Conservation (phyloP, 64 coral and sea anemone species). For the Stichodactyla helianthus region DNA sequence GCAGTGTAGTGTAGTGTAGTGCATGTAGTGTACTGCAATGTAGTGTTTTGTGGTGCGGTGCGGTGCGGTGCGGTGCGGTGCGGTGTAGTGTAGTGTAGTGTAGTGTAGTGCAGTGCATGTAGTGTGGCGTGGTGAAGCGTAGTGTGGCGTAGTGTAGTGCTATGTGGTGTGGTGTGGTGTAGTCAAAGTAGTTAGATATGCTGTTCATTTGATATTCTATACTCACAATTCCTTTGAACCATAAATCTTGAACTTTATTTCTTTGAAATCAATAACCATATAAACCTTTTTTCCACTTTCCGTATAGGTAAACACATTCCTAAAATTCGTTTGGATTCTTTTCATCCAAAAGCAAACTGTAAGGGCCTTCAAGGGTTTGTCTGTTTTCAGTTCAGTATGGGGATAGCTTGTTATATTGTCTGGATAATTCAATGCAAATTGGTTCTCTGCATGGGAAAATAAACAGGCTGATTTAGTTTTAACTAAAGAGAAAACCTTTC, state of each 20-base stretch:
- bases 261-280: neutral
- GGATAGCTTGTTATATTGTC: neutral
- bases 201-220: neutral
- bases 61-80: neutral
- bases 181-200: too few relatives aligned
- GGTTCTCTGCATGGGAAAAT: neutral
- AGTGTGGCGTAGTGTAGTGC: too few relatives aligned
- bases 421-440: neutral
- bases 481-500: too few relatives aligned
- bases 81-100: neutral
- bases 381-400: neutral
- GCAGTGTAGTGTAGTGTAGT: neutral
- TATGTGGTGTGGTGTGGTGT: too few relatives aligned
- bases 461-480: neutral
- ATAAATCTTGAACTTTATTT: neutral
- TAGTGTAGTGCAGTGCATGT: neutral
- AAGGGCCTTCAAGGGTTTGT: neutral
- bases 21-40: neutral
- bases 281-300: neutral
- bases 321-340: neutral
- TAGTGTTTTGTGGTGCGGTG: neutral
- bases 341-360: conserved; percentile 6
- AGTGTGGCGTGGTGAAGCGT: neutral
- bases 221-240: neutral
- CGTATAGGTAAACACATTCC: neutral